These are phyloP conservation scores for Tanypteryx hageni DNA, from an alignment of 2,888 invertebrate genomes.

Conservation along the genomic window DNA sequence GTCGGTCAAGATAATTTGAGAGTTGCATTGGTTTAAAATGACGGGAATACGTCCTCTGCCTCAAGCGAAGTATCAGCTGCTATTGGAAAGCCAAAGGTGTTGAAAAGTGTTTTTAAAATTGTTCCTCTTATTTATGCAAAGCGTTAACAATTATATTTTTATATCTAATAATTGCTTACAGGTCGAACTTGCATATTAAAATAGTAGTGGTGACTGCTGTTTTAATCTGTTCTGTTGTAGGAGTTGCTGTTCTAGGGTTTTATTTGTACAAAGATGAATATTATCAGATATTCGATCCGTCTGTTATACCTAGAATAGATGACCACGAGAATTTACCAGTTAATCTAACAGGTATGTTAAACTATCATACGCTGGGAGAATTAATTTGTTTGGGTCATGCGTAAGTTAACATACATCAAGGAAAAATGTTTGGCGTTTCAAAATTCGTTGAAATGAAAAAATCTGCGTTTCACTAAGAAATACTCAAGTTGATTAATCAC, in stretches of 20 bases:
- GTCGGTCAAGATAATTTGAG: neutral
- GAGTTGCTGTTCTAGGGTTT: slow-evolving; percentile 54
- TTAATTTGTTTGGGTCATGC: too few relatives aligned
- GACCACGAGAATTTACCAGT: slow-evolving; percentile 44
- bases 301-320: slow-evolving; percentile 49
- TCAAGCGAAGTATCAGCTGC: slow-evolving; percentile 67
- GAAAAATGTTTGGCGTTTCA: too few relatives aligned
- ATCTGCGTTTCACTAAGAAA: too few relatives aligned
- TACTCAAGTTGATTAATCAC: too few relatives aligned
- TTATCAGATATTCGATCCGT: slow-evolving; percentile 59
- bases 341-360: slow-evolving; percentile 30
- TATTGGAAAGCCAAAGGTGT: slow-evolving; percentile 67
- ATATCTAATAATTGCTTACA: neutral
- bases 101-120: neutral
- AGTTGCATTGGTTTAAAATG: slow-evolving; percentile 52
- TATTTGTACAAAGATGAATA: slow-evolving; percentile 61
- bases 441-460: too few relatives aligned
- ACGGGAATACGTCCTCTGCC: slow-evolving; percentile 67
- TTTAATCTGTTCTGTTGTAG: slow-evolving; percentile 57
- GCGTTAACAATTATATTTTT: neutral
- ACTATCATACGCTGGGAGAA: too few relatives aligned
- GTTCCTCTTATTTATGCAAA: neutral
- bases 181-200: slow-evolving; percentile 62
- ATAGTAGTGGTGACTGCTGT: slow-evolving; percentile 47
- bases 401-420: too few relatives aligned